These are phyloP conservation scores for Crypturellus tataupa DNA, from an alignment of 2,797 vertebrate genomes.

Conservation along the genomic window DNA sequence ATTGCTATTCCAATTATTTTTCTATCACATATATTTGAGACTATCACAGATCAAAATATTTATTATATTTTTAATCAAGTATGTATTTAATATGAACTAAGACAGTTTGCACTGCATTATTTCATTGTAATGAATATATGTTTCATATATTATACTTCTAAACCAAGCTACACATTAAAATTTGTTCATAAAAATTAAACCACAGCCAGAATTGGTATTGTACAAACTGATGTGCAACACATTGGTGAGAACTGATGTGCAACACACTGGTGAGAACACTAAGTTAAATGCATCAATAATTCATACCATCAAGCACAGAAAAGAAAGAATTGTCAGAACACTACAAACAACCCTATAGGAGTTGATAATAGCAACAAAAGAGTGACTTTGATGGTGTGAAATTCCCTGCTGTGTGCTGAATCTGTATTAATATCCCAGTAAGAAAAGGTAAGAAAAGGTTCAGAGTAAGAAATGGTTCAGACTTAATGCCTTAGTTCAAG, in stretches of 20 bases:
- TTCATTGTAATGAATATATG: conserved; percentile 23
- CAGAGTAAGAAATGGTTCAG: conserved; percentile 56
- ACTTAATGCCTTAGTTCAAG: conserved; percentile 48
- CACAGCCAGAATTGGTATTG: conserved; percentile 37
- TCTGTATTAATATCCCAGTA: neutral
- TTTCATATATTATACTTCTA: neutral
- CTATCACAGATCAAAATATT: conserved; percentile 35
- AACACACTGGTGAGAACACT: conserved; percentile 35
- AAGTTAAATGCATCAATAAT: conserved; percentile 43
- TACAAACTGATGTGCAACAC: conserved; percentile 33
- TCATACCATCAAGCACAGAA: conserved; percentile 67
- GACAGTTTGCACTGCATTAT: conserved; percentile 51
- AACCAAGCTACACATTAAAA: conserved; percentile 36
- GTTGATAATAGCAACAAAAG: conserved; percentile 39
- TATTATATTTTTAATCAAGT: conserved; percentile 33
- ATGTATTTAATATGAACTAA: conserved; percentile 57
- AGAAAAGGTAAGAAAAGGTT: neutral
- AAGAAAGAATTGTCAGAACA: conserved; percentile 43
- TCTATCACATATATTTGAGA: neutral
- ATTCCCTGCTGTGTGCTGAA: conserved; percentile 50
- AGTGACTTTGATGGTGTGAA: conserved; percentile 70
- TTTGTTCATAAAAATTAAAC: conserved; percentile 50
- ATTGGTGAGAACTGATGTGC: conserved; percentile 27
- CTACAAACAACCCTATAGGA: conserved; percentile 33
- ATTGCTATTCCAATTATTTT: conserved; percentile 25